Base-by-base conservation (phyloP, 2,888 invertebrate genomes). In the Lapara coniferarum region DNA sequence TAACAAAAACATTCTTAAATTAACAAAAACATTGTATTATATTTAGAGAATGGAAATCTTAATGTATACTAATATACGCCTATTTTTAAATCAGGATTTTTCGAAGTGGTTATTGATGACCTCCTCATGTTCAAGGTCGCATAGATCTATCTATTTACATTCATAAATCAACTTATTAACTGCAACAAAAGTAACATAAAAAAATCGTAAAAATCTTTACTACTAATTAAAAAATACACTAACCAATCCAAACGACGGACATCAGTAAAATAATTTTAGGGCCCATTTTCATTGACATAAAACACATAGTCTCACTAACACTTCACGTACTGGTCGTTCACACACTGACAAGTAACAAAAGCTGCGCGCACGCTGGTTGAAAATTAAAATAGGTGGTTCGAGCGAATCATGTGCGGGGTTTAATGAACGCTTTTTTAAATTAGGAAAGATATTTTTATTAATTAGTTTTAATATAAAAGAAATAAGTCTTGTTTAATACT, bases 341-440 rank as follows among this genome's bases (percentile, higher is more conserved):
- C 30, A 19, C 25, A 63, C 46, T 63, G 46, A 5, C 59, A 46
- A n/a, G 19, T 19, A 19, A 19, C 19, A 59, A 59, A 37, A 12
- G 63, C 49, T 63, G 63, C 63, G 49, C 63, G 63, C 13, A 49
- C 63, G 63, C 63, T 10, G 12, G 16, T 16, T 59, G 46, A 16
- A 7, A 63, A 63, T 63, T 63, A 63, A 63, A 63, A 46, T 16
- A n/a, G 46, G 46, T 10, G 6, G 19, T 16, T 16, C 63, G 49
- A 19, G 3, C 2, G 46, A 49, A 19, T 63, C 46, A 44, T 49
- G 63, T 63, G 63, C 63, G 49, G 49, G 6, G 49, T 63, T 63
- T 19, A 46, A 37, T 5, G 37, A 37, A 4, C 5, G 2, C 37
- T 37, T 37, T 37, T 37, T 37, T 37, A 6, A 37, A 37, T 7